phyloP scores from a whole-genome alignment of 2,113 vertebrate species.

The Megaleporinus macrocephalus region DNA sequence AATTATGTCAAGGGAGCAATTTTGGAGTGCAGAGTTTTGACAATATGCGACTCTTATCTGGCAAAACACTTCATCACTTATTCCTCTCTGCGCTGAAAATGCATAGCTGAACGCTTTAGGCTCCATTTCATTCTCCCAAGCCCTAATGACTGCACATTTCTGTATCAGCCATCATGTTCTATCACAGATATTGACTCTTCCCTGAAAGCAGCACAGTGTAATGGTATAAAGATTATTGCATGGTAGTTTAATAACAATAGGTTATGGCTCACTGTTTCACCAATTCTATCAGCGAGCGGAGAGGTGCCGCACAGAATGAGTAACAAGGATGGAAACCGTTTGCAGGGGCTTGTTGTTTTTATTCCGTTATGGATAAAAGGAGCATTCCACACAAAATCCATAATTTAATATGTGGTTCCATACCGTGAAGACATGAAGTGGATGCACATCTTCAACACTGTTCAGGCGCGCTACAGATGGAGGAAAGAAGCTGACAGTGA shows the following conservation, averaged over 20 bases:
- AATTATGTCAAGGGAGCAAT: slow-evolving; percentile 43
- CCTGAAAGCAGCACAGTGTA: slow-evolving; percentile 27
- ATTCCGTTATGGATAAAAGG: slow-evolving; percentile 23
- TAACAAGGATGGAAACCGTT: slow-evolving; percentile 33
- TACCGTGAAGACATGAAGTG: not conserved
- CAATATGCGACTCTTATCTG: slow-evolving; percentile 41
- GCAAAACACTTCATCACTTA: slow-evolving; percentile 40
- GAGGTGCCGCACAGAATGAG: slow-evolving; percentile 26
- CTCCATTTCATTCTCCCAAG: slow-evolving; percentile 40
- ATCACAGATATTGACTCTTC: slow-evolving; percentile 49
- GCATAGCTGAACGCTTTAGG: slow-evolving; percentile 42
- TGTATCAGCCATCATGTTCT: slow-evolving; percentile 35
- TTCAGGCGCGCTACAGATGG: not conserved
- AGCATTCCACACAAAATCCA: not conserved
- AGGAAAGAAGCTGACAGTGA: not conserved
- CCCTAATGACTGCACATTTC: slow-evolving; percentile 38
- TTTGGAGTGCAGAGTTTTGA: slow-evolving; percentile 38
- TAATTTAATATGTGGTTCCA: not conserved
- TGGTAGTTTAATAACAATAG: slow-evolving; percentile 51
- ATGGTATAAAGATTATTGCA: slow-evolving; percentile 51
- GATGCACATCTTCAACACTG: not conserved
- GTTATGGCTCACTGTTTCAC: slow-evolving; percentile 43
- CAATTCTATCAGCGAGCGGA: slow-evolving; percentile 34
- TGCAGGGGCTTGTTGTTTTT: slow-evolving; percentile 21
- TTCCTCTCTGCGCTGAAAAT: slow-evolving; percentile 23